phyloP scores from a whole-genome alignment of 2,113 vertebrate genomes.

The Helogale parvula region DNA sequence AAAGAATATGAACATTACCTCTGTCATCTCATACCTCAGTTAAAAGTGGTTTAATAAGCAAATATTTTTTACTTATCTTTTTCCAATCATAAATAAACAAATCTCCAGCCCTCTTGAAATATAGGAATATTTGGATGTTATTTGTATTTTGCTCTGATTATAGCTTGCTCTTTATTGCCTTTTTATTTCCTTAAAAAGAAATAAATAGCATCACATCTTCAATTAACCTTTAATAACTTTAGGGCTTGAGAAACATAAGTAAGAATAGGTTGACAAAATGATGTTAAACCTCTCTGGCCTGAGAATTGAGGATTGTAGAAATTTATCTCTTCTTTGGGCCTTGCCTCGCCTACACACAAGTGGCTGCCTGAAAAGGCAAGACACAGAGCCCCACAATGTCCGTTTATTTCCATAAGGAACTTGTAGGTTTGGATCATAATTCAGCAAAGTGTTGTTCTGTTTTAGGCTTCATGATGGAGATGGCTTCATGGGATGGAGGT shows the following conservation, averaged over 20 bases:
- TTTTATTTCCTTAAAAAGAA: constrained; percentile 11
- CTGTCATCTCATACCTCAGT: neutral
- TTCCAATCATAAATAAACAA: neutral
- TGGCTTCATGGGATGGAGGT: constrained; percentile 99
- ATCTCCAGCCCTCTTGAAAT: neutral
- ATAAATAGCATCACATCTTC: neutral
- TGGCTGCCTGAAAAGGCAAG: neutral
- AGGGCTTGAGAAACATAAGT: neutral
- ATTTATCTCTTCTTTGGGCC: neutral
- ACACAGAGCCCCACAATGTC: neutral
- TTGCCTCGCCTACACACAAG: neutral
- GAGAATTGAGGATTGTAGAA: neutral
- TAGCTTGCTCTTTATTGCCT: constrained; percentile 12
- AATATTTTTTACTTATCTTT: constrained; percentile 4
- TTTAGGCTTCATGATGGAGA: constrained; percentile 99
- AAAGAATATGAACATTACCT: neutral
- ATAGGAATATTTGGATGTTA: neutral
- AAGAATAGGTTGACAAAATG: neutral
- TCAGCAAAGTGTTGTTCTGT: neutral
- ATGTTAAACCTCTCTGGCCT: neutral
- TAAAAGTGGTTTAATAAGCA: neutral
- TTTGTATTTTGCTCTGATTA: constrained; percentile 8
- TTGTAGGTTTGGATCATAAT: neutral
- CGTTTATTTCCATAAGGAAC: neutral
- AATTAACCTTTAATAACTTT: neutral